Evolutionary conservation across 2,797 vertebrate genomes (phyloP), one percentile per base, ranked within the genome.

Genomic region (Sebastes matsubarae): DNA sequence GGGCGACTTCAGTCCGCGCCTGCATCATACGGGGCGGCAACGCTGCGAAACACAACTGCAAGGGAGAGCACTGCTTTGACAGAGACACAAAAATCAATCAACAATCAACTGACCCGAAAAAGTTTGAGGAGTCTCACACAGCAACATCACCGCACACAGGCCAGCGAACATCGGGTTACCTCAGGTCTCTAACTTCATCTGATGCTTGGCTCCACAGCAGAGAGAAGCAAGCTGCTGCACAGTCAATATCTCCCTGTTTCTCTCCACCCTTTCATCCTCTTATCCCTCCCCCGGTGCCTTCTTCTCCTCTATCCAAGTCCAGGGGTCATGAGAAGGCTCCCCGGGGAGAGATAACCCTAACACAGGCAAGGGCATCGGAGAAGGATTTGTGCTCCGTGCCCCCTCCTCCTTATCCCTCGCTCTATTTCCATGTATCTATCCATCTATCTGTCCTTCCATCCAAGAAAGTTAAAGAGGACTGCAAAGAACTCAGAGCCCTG

Each of bases 171-270:
- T 5, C 18, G 58, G 72, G 82, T 85, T 85, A 84, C 46, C 20
- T 64, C 16, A 67, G 75, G 77, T 81, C 72, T 87, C 66, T 59
- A 60, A 66, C 72, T 82, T 70, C 64, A 81, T 81, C 85, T 87
- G 72, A 85, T 59, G 67, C 68, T 77, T 86, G 83, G 79, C 81
- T 85, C 81, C 75, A 81, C 67, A 85, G 84, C 81, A 86, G 58
- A 87, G 66, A 86, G 72, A 88, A 82, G 75, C 67, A 83, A 81
- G 63, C 74, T 85, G 75, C 82, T 79, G 72, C 50, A 11, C 79
- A 84, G 82, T 92, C 90, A 75, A 91, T 93, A 87, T 79, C 64
- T 69, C 42, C 72, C 73, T 34, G 61, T 84, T 81, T 84, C 72
- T 70, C 61, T 78, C 72, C 79, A 76, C 36, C 72, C 84, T 89